Evolutionary conservation across 2,888 invertebrate genomes (phyloP).

Genomic region (Acrocyrtus sp.): DNA sequence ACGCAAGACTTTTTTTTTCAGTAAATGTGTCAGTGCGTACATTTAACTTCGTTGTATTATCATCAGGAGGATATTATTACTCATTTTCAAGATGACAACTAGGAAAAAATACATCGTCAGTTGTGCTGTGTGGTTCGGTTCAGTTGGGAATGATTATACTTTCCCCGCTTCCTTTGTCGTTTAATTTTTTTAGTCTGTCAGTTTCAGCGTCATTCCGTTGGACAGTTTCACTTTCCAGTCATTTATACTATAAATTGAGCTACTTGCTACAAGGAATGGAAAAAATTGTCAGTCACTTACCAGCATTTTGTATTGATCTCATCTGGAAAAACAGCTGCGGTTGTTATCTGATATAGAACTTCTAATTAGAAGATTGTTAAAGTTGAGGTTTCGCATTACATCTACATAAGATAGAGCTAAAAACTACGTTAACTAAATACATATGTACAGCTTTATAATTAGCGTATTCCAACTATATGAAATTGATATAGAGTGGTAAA

Average conservation of each 20-base stretch:
- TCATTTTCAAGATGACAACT: not conserved
- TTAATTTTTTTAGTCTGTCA: not conserved
- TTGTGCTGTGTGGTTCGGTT: conserved; percentile 41
- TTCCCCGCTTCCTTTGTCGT: not conserved
- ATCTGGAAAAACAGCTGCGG: not conserved
- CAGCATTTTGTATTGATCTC: not conserved
- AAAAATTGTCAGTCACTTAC: not conserved
- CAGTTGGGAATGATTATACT: not conserved
- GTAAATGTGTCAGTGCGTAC: not conserved
- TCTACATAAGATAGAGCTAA: no score
- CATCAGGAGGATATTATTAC: conserved; percentile 23
- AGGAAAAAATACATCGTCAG: no score
- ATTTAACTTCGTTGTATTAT: conserved; percentile 37
- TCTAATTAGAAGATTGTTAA: no score
- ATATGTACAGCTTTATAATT: no score
- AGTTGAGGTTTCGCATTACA: no score
- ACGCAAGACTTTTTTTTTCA: not conserved
- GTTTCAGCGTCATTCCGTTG: conserved; percentile 12
- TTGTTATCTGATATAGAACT: not conserved
- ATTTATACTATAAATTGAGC: not conserved
- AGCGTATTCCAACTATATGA: no score
- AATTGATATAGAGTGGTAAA: no score
- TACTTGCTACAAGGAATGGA: not conserved
- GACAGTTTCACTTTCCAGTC: conserved; percentile 6
- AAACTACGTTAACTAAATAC: no score